Percentiles rank a stretch among this genome's conserved stretches.
Conservation (phyloP, 2,888 invertebrate species). For the Julus scanicus region DNA sequence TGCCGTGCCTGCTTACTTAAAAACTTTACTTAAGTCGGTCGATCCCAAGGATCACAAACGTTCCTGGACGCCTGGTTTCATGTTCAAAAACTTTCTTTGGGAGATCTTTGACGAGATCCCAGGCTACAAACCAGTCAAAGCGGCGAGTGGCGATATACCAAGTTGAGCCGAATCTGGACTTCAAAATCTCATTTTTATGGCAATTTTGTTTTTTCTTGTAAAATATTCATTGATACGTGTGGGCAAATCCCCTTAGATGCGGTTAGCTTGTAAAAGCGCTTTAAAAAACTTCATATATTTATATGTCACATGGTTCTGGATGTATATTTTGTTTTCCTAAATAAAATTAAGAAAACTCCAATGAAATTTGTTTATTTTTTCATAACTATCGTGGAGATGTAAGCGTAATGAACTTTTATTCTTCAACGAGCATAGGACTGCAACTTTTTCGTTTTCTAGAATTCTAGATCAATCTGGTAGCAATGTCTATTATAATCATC, state of each 20-base stretch:
- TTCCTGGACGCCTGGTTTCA: background rate
- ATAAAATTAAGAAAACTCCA: background rate
- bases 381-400: too few relatives aligned
- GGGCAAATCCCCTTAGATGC: background rate
- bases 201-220: background rate
- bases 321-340: slow-evolving; percentile 26
- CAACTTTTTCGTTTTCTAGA: too few relatives aligned
- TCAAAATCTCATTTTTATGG: background rate
- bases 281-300: slow-evolving; percentile 13
- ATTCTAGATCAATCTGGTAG: too few relatives aligned
- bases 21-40: background rate
- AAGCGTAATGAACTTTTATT: too few relatives aligned
- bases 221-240: background rate
- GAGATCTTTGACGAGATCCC: background rate
- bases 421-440: too few relatives aligned
- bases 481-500: too few relatives aligned
- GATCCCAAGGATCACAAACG: background rate
- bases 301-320: background rate
- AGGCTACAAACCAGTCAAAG: background rate
- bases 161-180: background rate
- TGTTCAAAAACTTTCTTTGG: background rate
- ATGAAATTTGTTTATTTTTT: background rate
- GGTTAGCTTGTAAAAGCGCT: background rate
- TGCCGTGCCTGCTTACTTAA: background rate
- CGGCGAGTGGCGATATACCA: background rate